Percentiles rank a stretch among this genome's conserved stretches.
Evolutionary conservation across 1,140 invertebrate genomes (phyloP).

Genomic region (Hetaerina americana): DNA sequence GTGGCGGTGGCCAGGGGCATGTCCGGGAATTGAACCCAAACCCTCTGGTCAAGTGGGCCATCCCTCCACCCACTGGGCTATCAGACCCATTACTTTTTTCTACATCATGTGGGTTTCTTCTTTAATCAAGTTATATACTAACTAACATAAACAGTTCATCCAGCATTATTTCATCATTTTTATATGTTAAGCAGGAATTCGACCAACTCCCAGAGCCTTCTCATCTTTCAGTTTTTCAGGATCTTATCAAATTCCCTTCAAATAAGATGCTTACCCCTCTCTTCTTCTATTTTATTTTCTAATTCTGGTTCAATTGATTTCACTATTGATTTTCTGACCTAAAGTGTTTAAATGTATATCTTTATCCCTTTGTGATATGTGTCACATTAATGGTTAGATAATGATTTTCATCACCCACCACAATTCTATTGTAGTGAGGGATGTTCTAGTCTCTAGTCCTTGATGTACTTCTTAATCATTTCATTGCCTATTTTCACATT

Average conservation of each 20-base stretch:
- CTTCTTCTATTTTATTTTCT: neutral
- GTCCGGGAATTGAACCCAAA: no score
- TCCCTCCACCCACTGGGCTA: no score
- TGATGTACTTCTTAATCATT: no score
- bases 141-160: no score
- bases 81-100: no score
- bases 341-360: neutral
- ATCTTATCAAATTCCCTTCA: neutral
- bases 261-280: neutral
- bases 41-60: no score
- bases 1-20: no score
- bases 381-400: neutral
- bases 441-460: neutral
- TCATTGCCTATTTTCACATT: no score
- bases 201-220: neutral
- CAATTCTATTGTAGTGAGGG: neutral
- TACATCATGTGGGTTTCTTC: no score
- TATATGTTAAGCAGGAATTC: neutral
- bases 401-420: neutral
- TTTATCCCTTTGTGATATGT: neutral
- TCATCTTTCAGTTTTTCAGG: neutral
- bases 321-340: neutral
- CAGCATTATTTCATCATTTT: no score
- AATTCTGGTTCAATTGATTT: neutral
- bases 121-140: no score